Base-by-base conservation (phyloP, 92 coral and sea anemone species). In the Epizoanthus rinbou region DNA sequence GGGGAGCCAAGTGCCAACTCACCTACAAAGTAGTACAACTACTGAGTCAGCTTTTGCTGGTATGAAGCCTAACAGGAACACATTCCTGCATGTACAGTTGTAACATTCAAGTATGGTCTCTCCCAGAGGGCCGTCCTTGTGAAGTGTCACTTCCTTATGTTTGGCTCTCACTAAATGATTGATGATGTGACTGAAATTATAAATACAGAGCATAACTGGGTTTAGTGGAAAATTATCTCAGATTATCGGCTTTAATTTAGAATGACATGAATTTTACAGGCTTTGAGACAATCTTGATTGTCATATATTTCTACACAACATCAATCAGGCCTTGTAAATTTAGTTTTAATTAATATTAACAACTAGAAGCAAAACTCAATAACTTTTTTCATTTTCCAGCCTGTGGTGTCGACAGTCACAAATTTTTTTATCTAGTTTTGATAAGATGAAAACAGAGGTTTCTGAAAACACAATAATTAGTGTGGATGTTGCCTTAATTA, bases 1-100 rank as follows among this genome's bases (percentile, higher is more conserved):
- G 18, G 22, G 33, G 23, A 22, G 3, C 24, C 13, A 8, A 17
- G 57, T 4, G 13, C 24, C 8, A 39, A 80, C 94, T 88, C 74
- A 96, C 99, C 99, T 91, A 47, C 99, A 96, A 23, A 96, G 91
- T 41, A 96, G 63, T 41, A 96, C 99, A 79, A 96, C 99, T 54
- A 96, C 99, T 58, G 99, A 96, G 67, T 96, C 99, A 7, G 99
- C 99, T 80, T 96, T 96, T 31, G 99, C 99, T 56, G 99, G 99
- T 82, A 96, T 96, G 56, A 96, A 96, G 17, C 99, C 99, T 66
- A 96, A 89, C 28, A 96, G 83, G 74, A 96, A 96, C 22, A 96
- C 98, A 80, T 96, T 96, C 76, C 98, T 97, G 50, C 98, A 96
- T 22, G 97, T 94, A 76, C 99, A 96, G 87, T 96, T 96, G 85